Conservation (phyloP, 2,888 invertebrate species). For the Neria commutata region DNA sequence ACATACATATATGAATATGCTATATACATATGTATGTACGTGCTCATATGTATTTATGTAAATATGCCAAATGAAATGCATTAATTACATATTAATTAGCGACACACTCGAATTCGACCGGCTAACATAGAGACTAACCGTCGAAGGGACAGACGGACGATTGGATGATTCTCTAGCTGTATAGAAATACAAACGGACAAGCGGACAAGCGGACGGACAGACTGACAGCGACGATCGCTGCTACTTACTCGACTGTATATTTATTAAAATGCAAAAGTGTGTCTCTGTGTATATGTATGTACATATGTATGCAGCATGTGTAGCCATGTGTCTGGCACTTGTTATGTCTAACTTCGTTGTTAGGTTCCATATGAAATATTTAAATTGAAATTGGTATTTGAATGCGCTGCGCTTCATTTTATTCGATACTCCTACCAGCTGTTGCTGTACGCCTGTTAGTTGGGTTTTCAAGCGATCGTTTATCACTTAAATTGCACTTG, state of each 20-base stretch:
- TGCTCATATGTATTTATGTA: not conserved
- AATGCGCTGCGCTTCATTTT: not conserved
- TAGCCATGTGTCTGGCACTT: too few relatives aligned
- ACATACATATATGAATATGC: not conserved
- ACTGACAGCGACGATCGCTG: slow-evolving; percentile 24
- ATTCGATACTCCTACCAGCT: not conserved
- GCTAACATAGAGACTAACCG: too few relatives aligned
- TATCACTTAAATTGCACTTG: slow-evolving; percentile 51
- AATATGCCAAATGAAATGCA: slow-evolving; percentile 17
- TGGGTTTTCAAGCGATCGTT: slow-evolving; percentile 52
- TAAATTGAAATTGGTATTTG: not conserved
- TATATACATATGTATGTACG: not conserved
- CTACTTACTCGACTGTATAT: too few relatives aligned
- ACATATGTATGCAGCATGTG: too few relatives aligned
- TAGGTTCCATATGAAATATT: too few relatives aligned
- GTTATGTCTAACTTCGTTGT: too few relatives aligned
- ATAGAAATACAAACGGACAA: too few relatives aligned
- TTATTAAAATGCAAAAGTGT: too few relatives aligned
- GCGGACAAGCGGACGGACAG: slow-evolving; percentile 3
- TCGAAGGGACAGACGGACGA: slow-evolving; percentile 4
- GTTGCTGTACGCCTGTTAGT: slow-evolving; percentile 53
- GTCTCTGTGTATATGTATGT: too few relatives aligned
- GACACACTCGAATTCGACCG: not conserved
- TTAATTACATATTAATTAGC: slow-evolving; percentile 30
- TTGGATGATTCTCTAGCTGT: too few relatives aligned